Percentiles rank a stretch among this genome's conserved stretches.
phyloP scores from a whole-genome alignment of 92 coral and sea anemone species.

The Metridium senile region DNA sequence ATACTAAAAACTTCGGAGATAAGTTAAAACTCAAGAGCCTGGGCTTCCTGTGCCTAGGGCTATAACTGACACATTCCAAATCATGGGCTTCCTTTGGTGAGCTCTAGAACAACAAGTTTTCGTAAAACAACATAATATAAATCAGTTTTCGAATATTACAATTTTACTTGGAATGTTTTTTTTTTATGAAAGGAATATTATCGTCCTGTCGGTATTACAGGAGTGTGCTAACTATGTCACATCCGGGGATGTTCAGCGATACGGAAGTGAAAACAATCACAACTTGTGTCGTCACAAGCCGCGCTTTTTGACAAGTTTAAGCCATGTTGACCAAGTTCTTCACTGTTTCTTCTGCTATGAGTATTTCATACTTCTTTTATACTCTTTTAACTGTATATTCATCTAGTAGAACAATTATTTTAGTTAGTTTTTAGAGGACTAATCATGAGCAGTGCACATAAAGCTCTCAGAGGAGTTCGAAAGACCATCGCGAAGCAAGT shows the following conservation, averaged over 20 bases:
- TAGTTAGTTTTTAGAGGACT: background rate
- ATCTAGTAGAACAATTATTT: background rate
- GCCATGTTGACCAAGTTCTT: background rate
- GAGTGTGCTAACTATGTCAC: background rate
- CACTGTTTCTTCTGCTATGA: background rate
- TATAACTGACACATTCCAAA: no score
- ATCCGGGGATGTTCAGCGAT: constrained; percentile 28
- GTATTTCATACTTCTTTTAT: background rate
- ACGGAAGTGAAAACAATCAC: constrained; percentile 1
- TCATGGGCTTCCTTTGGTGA: no score
- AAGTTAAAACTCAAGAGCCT: no score
- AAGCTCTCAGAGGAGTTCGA: constrained; percentile 65
- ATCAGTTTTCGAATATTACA: background rate
- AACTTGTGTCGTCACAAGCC: constrained; percentile 20
- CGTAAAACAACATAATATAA: no score
- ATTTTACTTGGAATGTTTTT: background rate
- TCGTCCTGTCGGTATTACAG: no score
- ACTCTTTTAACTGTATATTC: background rate
- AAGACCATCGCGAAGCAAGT: constrained; percentile 70
- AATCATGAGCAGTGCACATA: constrained; percentile 35
- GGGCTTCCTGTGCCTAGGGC: no score
- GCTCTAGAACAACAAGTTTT: no score
- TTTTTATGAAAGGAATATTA: background rate
- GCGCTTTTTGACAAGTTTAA: constrained; percentile 17
- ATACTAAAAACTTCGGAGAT: no score